Base-by-base conservation (phyloP, 2,113 vertebrate species). In the Oryzias woworae region DNA sequence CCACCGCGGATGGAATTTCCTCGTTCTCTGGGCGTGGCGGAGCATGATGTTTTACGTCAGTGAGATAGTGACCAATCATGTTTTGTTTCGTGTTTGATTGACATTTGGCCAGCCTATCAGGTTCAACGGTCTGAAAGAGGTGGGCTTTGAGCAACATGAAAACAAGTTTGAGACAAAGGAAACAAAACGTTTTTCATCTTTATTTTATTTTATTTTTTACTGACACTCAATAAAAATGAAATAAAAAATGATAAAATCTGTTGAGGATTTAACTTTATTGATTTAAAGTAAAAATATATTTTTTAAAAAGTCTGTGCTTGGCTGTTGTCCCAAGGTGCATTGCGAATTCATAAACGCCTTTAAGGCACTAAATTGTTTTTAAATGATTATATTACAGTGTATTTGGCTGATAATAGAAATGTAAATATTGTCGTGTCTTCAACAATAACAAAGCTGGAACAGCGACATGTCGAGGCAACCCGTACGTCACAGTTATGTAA, bases 91-190 rank as follows among this genome's bases (percentile, higher is more conserved):
- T 3, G 7, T 54, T 67, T 85, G 83, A 90, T 71, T 82, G 90
- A 90, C 20, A 14, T 42, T 0, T 3, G 0, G 5, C 28, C 13
- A 64, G 63, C 92, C 86, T 88, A 91, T 82, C 67, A 22, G 4
- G 15, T 24, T 14, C 8, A 4, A 5, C 2, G 4, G 15, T 58
- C 20, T 28, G 31, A 17, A 23, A 3, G 58, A 70, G 90, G 87
- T 66, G 87, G 87, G 61, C 23, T 65, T 23, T 70, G 53, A 49
- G n/a, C 42, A 7, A 75, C 85, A 88, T 77, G 68, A 92, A 91
- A 92, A 93, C 90, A 92, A 91, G 66, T 87, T 82, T 46, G 46
- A 58, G 67, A 82, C 62, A 85, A 87, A 71, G 69, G n/a, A 42
- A 14, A 64, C 61, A 36, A 36, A 36, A 36, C 36, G 36, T 36